Evolutionary conservation across 2,888 invertebrate species (phyloP).

Genomic region (Andrena praecox): DNA sequence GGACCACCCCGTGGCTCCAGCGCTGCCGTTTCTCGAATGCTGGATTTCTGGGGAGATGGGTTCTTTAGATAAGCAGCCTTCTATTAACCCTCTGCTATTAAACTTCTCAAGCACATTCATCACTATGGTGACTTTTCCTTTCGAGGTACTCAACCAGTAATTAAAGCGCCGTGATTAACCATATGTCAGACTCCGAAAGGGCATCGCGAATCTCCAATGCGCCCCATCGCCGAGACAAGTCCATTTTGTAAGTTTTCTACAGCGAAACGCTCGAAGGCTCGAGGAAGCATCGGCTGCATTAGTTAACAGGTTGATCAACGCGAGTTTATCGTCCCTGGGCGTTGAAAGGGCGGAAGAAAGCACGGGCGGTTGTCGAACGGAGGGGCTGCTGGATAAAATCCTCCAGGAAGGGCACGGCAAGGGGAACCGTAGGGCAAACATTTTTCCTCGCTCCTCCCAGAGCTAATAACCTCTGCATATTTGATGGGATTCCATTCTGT

Average conservation of each 20-base stretch:
- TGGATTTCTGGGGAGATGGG: not conserved
- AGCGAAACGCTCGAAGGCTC: not conserved
- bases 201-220: not conserved
- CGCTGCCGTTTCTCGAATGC: not conserved
- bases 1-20: not conserved
- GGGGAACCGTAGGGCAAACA: slow-evolving; percentile 64
- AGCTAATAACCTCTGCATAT: slow-evolving; percentile 79
- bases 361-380: not conserved
- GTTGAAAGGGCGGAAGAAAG: not conserved
- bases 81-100: too few relatives aligned
- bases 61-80: too few relatives aligned
- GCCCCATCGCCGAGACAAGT: not conserved
- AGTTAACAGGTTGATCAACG: slow-evolving; percentile 51
- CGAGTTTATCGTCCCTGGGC: slow-evolving; percentile 34
- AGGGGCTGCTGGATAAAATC: slow-evolving; percentile 13
- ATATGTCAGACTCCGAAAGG: too few relatives aligned
- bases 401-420: slow-evolving; percentile 3
- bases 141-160: too few relatives aligned
- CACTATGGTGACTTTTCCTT: too few relatives aligned
- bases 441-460: slow-evolving; percentile 68
- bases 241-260: not conserved
- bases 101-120: too few relatives aligned
- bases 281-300: slow-evolving; percentile 33
- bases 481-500: slow-evolving; percentile 74
- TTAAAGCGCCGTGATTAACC: too few relatives aligned